A percentile compares a stretch with the other conserved stretches of the same genome.
Evolutionary conservation across 2,113 vertebrate genomes (phyloP).

Genomic region (Pedionomus torquatus): DNA sequence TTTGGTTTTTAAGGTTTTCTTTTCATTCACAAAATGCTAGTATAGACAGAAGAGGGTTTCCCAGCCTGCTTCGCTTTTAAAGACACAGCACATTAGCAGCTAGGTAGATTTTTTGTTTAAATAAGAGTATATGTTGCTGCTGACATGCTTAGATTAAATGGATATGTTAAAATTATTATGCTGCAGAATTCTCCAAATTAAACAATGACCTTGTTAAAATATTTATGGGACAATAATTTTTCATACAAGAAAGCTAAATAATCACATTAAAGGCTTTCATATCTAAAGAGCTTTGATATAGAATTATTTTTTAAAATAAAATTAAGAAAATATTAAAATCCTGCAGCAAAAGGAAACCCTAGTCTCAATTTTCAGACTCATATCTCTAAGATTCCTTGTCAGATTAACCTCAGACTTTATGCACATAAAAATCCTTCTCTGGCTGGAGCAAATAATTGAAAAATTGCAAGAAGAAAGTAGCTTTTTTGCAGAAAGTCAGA

Average conservation of each 20-base stretch:
- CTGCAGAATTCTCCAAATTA: not conserved
- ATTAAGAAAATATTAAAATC: not conserved
- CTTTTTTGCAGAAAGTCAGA: not conserved
- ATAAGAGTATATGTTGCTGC: not conserved
- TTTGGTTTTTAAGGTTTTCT: not conserved
- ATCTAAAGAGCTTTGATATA: not conserved
- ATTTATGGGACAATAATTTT: not conserved
- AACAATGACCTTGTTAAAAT: not conserved
- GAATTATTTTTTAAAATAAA: not conserved
- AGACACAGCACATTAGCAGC: not conserved
- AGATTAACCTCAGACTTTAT: constrained; percentile 12
- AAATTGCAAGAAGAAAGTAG: not conserved
- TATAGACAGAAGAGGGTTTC: not conserved
- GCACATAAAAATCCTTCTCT: not conserved
- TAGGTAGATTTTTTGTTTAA: not conserved
- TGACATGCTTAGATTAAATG: not conserved
- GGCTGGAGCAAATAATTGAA: not conserved
- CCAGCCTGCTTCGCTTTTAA: not conserved
- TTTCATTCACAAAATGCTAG: not conserved
- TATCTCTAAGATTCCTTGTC: not conserved
- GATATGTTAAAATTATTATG: not conserved
- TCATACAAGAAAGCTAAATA: not conserved
- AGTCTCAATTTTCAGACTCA: not conserved
- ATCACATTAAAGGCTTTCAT: not conserved
- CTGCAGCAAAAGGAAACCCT: not conserved